Evolutionary conservation across 2,888 invertebrate species (phyloP), one percentile per base, ranked within the genome.

Genomic region (Rutpela maculata): DNA sequence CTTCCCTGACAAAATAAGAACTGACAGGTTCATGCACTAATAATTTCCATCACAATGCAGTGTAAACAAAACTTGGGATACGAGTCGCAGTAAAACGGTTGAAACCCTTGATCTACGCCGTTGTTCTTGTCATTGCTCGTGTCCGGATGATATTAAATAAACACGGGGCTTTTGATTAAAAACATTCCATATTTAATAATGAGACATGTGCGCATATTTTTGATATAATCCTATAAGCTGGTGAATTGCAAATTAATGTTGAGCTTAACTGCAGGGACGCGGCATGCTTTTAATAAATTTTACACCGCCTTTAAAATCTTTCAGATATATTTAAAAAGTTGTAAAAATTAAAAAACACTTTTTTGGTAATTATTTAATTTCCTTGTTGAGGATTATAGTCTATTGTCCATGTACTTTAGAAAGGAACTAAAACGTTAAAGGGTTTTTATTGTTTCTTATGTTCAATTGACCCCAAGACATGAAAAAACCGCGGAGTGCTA

Each of bases 91-190:
- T 19, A 66, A 66, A 50, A 55, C 56, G 22, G n/a, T 43, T 19
- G 12, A 67, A 67, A 67, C 19, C 26, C 67, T 22, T 55, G n/a
- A 67, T 67, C 67, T 67, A 50, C 55, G 67, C 50, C 67, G 67
- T 55, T 67, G 26, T 55, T 55, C 55, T 67, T 67, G 67, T 55
- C 55, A 55, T 22, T 31, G 67, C 9, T 66, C 10, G 19, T 18
- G 43, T n/a, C 55, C 55, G 26, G 55, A 55, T 65, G 18, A 31
- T 50, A 67, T 31, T 55, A 18, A 55, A 56, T 11, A 55, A 67
- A 55, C 55, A 55, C 55, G 22, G 11, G 59, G 19, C 50, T 18
- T 5, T 17, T 18, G 65, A 65, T 67, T 55, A 38, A 67, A 67
- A 67, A 50, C 67, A 22, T 22, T 67, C 26, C 67, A 67, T 26